These are phyloP conservation scores for Xestobium rufovillosum DNA, from an alignment of 2,888 invertebrate species.

Conservation along the genomic window DNA sequence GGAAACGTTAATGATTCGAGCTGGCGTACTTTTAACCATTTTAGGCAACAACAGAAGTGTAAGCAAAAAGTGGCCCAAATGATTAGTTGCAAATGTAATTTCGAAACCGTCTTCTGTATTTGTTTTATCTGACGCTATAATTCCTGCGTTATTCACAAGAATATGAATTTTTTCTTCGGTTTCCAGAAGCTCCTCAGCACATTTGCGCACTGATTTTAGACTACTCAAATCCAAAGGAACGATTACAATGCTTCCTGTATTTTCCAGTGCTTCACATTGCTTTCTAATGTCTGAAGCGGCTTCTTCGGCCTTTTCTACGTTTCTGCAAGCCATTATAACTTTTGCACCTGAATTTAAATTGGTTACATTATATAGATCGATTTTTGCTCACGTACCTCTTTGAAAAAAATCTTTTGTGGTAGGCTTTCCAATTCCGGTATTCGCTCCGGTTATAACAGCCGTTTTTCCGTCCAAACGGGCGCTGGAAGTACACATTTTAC, in stretches of 20 bases:
- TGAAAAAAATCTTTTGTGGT: conserved; percentile 40
- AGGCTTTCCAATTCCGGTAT: conserved; percentile 40
- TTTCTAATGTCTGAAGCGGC: conserved; percentile 46
- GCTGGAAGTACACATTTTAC: conserved; percentile 32
- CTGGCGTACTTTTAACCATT: conserved; percentile 32
- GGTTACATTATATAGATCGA: too few species aligned
- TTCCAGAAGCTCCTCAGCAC: conserved; percentile 39
- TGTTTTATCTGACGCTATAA: conserved; percentile 55
- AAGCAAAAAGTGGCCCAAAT: conserved; percentile 38
- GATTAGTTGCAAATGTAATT: conserved; percentile 59
- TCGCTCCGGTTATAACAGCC: conserved; percentile 38
- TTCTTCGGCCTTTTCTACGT: conserved; percentile 44
- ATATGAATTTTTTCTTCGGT: conserved; percentile 51
- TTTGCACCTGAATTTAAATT: conserved; percentile 45
- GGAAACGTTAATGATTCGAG: conserved; percentile 34
- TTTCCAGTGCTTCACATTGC: conserved; percentile 31
- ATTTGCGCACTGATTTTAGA: conserved; percentile 38
- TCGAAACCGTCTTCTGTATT: conserved; percentile 59
- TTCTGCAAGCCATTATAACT: conserved; percentile 49
- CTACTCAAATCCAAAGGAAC: conserved; percentile 42
- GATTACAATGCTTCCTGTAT: conserved; percentile 40
- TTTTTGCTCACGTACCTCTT: too few species aligned
- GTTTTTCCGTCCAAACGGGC: conserved; percentile 44
- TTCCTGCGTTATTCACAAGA: conserved; percentile 63
- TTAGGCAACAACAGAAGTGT: conserved; percentile 31